Conservation (phyloP, 2,888 invertebrate genomes). For the Folsomia manolachei region DNA sequence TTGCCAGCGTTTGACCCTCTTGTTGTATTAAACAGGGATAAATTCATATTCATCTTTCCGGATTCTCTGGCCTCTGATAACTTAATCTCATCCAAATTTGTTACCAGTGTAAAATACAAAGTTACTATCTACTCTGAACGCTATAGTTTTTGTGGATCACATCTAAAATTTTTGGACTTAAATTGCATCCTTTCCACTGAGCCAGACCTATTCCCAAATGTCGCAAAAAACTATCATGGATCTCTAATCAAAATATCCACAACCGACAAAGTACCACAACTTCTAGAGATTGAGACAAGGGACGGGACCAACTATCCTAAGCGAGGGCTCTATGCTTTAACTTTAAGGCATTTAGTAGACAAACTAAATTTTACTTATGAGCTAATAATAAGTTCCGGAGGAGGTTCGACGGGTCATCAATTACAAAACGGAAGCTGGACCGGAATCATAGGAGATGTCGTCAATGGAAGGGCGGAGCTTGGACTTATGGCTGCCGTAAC, state of each 20-base stretch:
- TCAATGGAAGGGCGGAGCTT: constrained; percentile 23
- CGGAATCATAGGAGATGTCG: constrained; percentile 27
- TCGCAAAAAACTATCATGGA: not conserved
- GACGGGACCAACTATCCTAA: not conserved
- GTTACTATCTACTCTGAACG: not conserved
- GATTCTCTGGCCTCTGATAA: not conserved
- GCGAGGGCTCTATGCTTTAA: not conserved
- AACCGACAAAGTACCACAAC: not conserved
- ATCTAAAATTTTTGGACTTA: no score
- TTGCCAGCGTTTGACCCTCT: not conserved
- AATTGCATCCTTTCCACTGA: not conserved
- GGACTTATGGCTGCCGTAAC: constrained; percentile 31
- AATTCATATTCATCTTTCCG: not conserved
- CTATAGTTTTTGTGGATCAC: not conserved
- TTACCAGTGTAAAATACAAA: not conserved
- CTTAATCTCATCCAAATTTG: not conserved
- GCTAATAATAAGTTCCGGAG: not conserved
- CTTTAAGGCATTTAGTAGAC: not conserved
- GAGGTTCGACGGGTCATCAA: no score
- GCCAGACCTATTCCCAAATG: not conserved
- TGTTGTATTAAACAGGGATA: not conserved
- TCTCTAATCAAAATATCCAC: not conserved
- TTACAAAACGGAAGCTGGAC: constrained; percentile 34
- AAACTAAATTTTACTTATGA: not conserved
- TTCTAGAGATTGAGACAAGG: not conserved